These are phyloP conservation scores for Poeciliopsis turneri DNA, from an alignment of 2,797 vertebrate genomes.

Conservation along the genomic window DNA sequence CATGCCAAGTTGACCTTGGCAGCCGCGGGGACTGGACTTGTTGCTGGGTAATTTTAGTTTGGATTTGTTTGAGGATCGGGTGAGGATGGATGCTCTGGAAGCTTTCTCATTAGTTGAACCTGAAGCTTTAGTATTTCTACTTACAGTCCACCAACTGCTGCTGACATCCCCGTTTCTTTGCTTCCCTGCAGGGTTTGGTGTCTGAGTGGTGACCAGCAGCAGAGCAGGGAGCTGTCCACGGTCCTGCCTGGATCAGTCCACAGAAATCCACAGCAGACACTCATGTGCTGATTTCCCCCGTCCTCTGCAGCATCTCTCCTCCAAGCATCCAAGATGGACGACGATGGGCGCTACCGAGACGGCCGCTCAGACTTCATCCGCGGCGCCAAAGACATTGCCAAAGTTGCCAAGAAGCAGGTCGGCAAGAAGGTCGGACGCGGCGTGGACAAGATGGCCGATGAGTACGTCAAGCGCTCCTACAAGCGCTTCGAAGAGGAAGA, in stretches of 20 bases:
- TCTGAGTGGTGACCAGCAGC: conserved; percentile 22
- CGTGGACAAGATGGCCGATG: conserved; percentile 89
- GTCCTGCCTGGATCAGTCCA: conserved; percentile 61
- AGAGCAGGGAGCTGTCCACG: conserved; percentile 60
- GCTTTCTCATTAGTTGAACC: neutral
- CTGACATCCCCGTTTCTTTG: conserved; percentile 44
- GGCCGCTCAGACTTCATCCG: conserved; percentile 91
- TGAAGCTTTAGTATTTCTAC: conserved; percentile 1
- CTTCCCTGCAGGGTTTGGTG: conserved; percentile 45
- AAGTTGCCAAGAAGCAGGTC: conserved; percentile 93
- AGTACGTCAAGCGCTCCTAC: conserved; percentile 94
- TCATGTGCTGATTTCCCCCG: conserved; percentile 70
- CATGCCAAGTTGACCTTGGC: neutral
- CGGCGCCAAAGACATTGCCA: conserved; percentile 96
- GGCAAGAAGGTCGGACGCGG: conserved; percentile 91
- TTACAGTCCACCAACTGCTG: conserved; percentile 7
- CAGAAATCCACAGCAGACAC: conserved; percentile 43
- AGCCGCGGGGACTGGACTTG: neutral
- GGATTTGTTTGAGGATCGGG: neutral
- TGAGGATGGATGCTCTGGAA: neutral
- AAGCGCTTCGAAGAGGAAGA: conserved; percentile 95
- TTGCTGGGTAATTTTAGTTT: neutral
- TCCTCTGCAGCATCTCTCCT: conserved; percentile 51
- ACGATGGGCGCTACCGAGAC: conserved; percentile 89
- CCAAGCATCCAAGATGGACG: conserved; percentile 84